Evolutionary conservation across 1,140 invertebrate species (phyloP), one percentile per base, ranked within the genome.

Genomic region (Drosophila erecta): DNA sequence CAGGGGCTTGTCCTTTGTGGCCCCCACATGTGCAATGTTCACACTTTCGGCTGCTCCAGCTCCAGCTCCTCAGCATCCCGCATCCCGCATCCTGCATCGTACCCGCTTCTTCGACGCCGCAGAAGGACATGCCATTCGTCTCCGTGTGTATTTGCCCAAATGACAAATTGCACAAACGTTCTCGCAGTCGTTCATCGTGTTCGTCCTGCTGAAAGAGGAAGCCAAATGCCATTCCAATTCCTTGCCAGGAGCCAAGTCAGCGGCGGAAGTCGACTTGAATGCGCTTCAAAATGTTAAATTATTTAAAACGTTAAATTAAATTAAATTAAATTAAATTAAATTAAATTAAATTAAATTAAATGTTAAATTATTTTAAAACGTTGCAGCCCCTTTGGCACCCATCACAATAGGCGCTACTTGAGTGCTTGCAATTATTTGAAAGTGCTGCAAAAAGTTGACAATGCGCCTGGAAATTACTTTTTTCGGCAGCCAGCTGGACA

Each of bases 321-420:
- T n/a, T n/a, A n/a, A n/a, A n/a, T n/a, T n/a, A n/a, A n/a, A n/a
- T n/a, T n/a, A n/a, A n/a, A n/a, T n/a, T n/a, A n/a, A n/a, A n/a
- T n/a, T n/a, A n/a, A n/a, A n/a, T n/a, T n/a, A n/a, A n/a, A n/a
- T n/a, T n/a, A n/a, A n/a, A n/a, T n/a, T n/a, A n/a, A n/a, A n/a
- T 87, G 79, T 87, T 87, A 87, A 87, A 87, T 87, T 87, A 87
- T 87, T 87, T 87, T 83, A 83, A 87, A 87, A 89, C 65, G 81
- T 67, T 81, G 69, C 77, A 76, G 46, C 41, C 15, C 33, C 5
- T n/a, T 47, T n/a, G 22, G 55, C 14, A 30, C 47, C n/a, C 17
- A 50, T 65, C 57, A 86, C 83, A 87, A 86, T 87, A 73, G 79
- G 60, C 79, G 71, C 69, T 81, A 76, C 83, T 87, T 87, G 84